Percentiles rank a stretch among this genome's conserved stretches.
Conservation (phyloP, 2,113 vertebrate species). For the Phrynosoma blainvillii region DNA sequence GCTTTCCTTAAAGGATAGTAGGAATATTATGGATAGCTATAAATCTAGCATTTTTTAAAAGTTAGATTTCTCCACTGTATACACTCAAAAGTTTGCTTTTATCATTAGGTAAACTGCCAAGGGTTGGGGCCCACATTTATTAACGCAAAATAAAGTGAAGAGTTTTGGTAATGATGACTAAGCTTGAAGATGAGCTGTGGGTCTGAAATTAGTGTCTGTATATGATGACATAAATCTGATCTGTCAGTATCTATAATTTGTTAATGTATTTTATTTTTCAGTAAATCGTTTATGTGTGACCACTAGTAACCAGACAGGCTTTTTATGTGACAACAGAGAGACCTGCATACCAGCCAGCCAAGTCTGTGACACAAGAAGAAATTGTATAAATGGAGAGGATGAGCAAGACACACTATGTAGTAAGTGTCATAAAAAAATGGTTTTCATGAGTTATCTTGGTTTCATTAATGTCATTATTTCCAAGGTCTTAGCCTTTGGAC, state of each 20-base stretch:
- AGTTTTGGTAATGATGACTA: neutral
- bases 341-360: constrained; percentile 77
- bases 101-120: too few relatives aligned
- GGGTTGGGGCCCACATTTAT: too few relatives aligned
- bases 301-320: constrained; percentile 76
- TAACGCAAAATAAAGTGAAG: too few relatives aligned
- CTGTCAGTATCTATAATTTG: neutral
- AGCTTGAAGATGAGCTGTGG: neutral
- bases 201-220: neutral
- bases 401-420: constrained; percentile 77
- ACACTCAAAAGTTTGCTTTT: neutral
- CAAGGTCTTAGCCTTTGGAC: too few relatives aligned
- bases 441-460: too few relatives aligned
- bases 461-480: too few relatives aligned
- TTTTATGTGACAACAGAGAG: constrained; percentile 74
- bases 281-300: constrained; percentile 72
- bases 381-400: constrained; percentile 76
- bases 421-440: constrained; percentile 55
- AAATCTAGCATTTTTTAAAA: neutral
- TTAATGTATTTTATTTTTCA: constrained; percentile 50
- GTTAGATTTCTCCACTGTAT: neutral
- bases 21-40: neutral
- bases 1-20: neutral
- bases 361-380: constrained; percentile 71
- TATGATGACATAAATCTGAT: too few relatives aligned